Percentiles rank a stretch among this genome's conserved stretches.
These are phyloP conservation scores for Onchidella celtica DNA, from an alignment of 2,888 invertebrate genomes.

Conservation along the genomic window DNA sequence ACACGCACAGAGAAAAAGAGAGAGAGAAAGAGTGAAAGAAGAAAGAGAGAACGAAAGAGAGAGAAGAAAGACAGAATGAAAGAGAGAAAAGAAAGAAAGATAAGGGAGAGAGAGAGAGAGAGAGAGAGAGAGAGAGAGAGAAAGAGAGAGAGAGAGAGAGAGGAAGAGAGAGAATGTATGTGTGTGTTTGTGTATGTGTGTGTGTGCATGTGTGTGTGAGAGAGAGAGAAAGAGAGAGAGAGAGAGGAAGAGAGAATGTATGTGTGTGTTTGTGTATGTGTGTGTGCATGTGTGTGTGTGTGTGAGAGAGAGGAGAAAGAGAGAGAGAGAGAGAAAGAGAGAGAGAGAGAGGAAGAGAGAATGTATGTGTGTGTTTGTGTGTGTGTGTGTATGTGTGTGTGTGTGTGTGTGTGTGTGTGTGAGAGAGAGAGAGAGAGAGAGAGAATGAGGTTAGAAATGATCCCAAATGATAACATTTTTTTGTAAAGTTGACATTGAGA, in stretches of 20 bases:
- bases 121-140: not conserved
- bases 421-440: too few relatives aligned
- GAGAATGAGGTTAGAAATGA: too few relatives aligned
- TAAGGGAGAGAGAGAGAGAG: slow-evolving; percentile 5
- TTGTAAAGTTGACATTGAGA: too few relatives aligned
- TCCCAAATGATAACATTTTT: too few relatives aligned
- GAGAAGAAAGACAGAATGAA: not conserved
- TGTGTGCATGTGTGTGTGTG: not conserved
- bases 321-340: not conserved
- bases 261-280: too few relatives aligned
- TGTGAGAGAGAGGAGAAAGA: not conserved
- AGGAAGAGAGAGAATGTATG: not conserved
- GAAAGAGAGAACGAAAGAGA: too few relatives aligned
- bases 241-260: not conserved
- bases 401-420: too few relatives aligned
- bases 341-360: too few relatives aligned
- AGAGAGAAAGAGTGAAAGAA: not conserved
- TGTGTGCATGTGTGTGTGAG: not conserved
- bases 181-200: not conserved
- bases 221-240: not conserved
- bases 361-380: too few relatives aligned
- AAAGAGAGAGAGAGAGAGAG: not conserved
- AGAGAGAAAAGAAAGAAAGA: not conserved
- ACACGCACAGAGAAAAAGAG: too few relatives aligned
- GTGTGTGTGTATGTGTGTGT: too few relatives aligned